Evolutionary conservation across 2,113 vertebrate species (phyloP), one percentile per base, ranked within the genome.

Genomic region (Thalassoma bifasciatum): DNA sequence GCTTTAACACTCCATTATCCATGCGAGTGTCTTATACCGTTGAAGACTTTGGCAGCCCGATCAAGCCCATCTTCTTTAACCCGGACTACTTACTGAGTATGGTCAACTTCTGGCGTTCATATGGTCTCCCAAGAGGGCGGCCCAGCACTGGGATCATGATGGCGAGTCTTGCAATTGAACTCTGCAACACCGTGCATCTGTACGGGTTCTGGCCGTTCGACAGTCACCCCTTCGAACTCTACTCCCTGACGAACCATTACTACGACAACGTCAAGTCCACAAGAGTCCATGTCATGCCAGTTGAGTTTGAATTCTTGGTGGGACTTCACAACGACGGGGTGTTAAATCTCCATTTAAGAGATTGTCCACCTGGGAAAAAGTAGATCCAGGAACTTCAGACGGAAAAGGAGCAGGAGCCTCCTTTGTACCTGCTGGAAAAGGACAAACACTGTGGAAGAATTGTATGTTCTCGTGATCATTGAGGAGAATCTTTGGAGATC

Each of bases 171-270:
- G 97, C 97, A 0, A 77, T 98, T 72, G 98, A 98, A 66, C 83
- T 97, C 37, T 99, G 98, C 67, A 58, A 92, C 68, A 93, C 94
- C 0, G 96, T 99, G 72, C 94, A 94, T 49, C 89, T 99, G 1
- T 99, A 97, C 1, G 98, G 98, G 4, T 99, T 98, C 82, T 99
- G 98, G 97, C 98, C 98, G 30, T 99, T 97, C 83, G 91, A 87
- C 19, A 90, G 90, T 72, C 95, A 94, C 64, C 83, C 92, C 0
- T 76, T 94, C 4, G 86, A 90, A 56, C 72, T 67, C 9, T 92
- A 91, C 9, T 52, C 92, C 17, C 83, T 99, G 63, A 96, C 92
- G 49, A 96, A 99, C 79, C 98, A 99, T 87, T 99, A 99, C 86
- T 99, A 98, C 0, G 97, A 99, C 62, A 89, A 99, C 90, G 92